phyloP scores from a whole-genome alignment of 2,888 invertebrate genomes.

The Ormia ochracea region DNA sequence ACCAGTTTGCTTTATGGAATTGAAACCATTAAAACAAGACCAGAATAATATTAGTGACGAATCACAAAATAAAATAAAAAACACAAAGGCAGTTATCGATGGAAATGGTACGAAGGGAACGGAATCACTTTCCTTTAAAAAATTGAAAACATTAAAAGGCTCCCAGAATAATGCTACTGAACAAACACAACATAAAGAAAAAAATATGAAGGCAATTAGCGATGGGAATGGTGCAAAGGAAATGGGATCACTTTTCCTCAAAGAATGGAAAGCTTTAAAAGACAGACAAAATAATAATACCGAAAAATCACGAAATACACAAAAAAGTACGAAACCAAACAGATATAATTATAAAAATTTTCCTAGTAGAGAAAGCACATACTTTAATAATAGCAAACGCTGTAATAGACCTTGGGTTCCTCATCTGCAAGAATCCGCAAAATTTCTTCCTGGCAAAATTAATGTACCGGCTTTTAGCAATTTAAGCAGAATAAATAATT shows the following conservation, averaged over 20 bases:
- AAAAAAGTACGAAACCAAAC: neutral
- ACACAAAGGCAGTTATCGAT: no score
- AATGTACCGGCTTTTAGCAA: neutral
- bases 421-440: neutral
- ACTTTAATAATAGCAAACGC: neutral
- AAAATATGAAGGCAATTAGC: neutral
- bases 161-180: no score
- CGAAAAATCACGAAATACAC: neutral
- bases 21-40: no score
- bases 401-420: neutral
- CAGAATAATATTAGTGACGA: no score
- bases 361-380: neutral
- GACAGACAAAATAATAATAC: conserved; percentile 46
- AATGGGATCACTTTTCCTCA: conserved; percentile 65
- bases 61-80: no score
- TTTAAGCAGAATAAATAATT: neutral
- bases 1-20: no score
- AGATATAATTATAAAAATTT: neutral
- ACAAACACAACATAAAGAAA: no score
- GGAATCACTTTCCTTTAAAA: no score
- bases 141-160: no score
- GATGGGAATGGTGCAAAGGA: neutral
- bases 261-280: conserved; percentile 69
- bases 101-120: no score
- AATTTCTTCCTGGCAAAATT: neutral